phyloP scores from a whole-genome alignment of 2,797 vertebrate species.

The Myotis planiceps region DNA sequence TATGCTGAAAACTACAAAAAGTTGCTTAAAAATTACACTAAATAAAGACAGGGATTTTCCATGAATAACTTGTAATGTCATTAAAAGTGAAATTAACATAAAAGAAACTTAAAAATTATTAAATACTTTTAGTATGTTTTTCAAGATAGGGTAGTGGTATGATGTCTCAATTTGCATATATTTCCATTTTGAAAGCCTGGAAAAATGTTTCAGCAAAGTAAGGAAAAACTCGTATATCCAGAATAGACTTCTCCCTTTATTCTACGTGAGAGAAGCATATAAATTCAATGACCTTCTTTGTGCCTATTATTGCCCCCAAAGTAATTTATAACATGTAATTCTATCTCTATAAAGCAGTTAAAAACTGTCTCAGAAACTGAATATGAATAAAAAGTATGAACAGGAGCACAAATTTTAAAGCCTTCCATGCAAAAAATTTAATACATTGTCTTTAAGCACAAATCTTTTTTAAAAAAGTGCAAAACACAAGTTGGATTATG shows the following conservation, averaged over 20 bases:
- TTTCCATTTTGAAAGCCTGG: neutral
- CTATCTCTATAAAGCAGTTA: neutral
- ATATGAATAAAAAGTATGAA: neutral
- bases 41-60: neutral
- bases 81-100: neutral
- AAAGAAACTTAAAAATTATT: neutral
- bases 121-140: constrained; percentile 18
- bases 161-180: constrained; percentile 8
- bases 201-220: neutral
- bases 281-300: neutral
- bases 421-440: neutral
- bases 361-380: neutral
- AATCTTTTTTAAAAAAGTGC: neutral
- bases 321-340: neutral
- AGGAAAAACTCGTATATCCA: neutral
- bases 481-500: neutral
- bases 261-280: neutral
- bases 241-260: neutral
- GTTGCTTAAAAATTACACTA: neutral
- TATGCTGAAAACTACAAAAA: neutral
- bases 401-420: neutral
- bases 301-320: neutral
- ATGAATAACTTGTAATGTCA: neutral
- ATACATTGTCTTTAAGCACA: neutral
- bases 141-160: neutral